Evolutionary conservation across 1,140 invertebrate species (phyloP).

Genomic region (Hyles vespertilio): DNA sequence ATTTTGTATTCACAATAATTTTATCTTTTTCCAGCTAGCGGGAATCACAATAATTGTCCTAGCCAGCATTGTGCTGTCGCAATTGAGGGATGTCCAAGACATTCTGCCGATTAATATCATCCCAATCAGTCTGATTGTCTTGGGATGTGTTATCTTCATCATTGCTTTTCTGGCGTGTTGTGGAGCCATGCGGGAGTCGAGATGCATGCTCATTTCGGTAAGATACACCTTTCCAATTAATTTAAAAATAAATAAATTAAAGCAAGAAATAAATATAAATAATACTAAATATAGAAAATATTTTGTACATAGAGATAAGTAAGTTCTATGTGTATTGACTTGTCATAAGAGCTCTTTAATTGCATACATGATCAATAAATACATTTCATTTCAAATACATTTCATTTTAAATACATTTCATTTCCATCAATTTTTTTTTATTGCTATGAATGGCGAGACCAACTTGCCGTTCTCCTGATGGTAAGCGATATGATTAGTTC

Average conservation of each 20-base stretch:
- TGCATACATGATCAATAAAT: too few species aligned
- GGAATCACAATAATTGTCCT: slow-evolving; percentile 30
- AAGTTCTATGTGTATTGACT: too few species aligned
- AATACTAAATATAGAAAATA: too few species aligned
- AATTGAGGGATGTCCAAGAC: slow-evolving; percentile 12
- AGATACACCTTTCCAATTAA: slow-evolving; percentile 8
- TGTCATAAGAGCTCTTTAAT: too few species aligned
- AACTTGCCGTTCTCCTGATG: too few species aligned
- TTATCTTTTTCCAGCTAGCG: slow-evolving; percentile 73
- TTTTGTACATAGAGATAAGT: too few species aligned
- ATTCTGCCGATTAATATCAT: slow-evolving; percentile 64
- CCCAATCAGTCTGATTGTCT: slow-evolving; percentile 83
- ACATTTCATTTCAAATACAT: too few species aligned
- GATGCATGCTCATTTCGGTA: slow-evolving; percentile 86
- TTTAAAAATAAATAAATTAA: too few species aligned
- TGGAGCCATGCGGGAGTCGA: slow-evolving; percentile 86
- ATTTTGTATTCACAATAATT: too few species aligned
- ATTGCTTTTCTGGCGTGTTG: slow-evolving; percentile 91
- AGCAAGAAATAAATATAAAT: too few species aligned
- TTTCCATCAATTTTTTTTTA: too few species aligned
- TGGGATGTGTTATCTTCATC: slow-evolving; percentile 85
- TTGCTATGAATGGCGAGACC: too few species aligned
- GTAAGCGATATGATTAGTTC: background rate
- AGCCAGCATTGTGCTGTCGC: slow-evolving; percentile 21
- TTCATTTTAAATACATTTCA: background rate